Evolutionary conservation across 2,113 vertebrate species (phyloP).

Genomic region (Elephantulus edwardii): DNA sequence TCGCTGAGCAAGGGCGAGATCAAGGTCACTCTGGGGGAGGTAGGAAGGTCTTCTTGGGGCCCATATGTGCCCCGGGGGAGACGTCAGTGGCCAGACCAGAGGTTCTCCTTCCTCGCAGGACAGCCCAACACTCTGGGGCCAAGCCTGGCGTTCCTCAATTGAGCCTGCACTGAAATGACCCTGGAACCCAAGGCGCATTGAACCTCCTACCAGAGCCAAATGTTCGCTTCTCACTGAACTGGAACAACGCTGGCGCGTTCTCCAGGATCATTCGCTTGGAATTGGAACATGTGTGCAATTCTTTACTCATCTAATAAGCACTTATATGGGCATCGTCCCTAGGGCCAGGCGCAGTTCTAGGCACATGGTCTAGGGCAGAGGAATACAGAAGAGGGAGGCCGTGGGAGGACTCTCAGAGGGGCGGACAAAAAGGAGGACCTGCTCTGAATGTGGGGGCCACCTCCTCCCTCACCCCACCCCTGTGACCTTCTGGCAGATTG

Average conservation of each 20-base stretch:
- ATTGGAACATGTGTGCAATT: not conserved
- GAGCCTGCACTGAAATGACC: conserved; percentile 23
- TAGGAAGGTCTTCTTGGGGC: not conserved
- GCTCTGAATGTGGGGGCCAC: not conserved
- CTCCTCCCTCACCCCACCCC: no score
- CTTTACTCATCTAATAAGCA: conserved; percentile 1
- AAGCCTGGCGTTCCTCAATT: not conserved
- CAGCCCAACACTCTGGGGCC: not conserved
- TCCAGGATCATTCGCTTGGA: not conserved
- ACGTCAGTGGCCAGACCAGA: not conserved
- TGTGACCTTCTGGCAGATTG: not conserved
- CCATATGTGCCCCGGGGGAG: not conserved
- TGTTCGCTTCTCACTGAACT: not conserved
- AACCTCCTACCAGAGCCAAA: not conserved
- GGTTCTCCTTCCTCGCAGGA: not conserved
- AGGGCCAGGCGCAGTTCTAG: not conserved
- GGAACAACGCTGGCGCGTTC: not conserved
- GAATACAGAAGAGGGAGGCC: not conserved
- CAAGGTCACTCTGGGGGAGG: not conserved
- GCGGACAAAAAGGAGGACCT: no score
- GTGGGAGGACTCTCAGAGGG: not conserved
- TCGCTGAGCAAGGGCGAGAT: not conserved
- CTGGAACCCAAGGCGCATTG: not conserved
- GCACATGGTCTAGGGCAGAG: accelerated
- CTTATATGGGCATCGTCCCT: not conserved